These are phyloP conservation scores for Rotaria sp. DNA, from an alignment of 2,888 invertebrate species.

Conservation along the genomic window DNA sequence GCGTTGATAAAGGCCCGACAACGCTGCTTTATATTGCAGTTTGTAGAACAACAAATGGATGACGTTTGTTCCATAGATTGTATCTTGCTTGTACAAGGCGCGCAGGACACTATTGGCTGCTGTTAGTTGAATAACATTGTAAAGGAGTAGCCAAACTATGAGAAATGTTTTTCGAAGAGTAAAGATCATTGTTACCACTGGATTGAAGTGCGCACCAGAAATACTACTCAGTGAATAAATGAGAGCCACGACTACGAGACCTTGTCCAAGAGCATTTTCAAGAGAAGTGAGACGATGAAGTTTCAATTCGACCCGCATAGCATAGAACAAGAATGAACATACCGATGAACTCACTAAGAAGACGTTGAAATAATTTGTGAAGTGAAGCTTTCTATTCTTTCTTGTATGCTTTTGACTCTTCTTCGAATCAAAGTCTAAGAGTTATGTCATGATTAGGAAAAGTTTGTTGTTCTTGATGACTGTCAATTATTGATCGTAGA, in stretches of 20 bases:
- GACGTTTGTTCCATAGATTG: not conserved
- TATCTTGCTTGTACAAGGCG: not conserved
- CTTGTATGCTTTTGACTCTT: not conserved
- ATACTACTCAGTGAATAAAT: not conserved
- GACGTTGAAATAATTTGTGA: not conserved
- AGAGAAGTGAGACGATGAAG: not conserved
- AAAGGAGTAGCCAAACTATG: not conserved
- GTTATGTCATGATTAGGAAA: not conserved
- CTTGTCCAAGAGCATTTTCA: not conserved
- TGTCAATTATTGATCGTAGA: not conserved
- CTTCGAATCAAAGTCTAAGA: not conserved
- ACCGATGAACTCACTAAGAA: not conserved
- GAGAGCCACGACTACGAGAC: not conserved
- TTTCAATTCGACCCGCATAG: not conserved
- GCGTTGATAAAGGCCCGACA: not conserved
- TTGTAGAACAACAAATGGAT: not conserved
- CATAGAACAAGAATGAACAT: not conserved
- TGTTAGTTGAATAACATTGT: not conserved
- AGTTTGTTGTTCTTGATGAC: not conserved
- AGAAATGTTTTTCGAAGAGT: not conserved
- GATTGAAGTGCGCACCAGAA: not conserved
- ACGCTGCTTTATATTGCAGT: not conserved
- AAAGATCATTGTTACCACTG: not conserved
- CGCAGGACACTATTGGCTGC: not conserved
- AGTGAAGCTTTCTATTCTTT: not conserved